Percentiles rank a stretch among this genome's conserved stretches.
phyloP scores from a whole-genome alignment of 2,113 vertebrate genomes.

The Conger conger region DNA sequence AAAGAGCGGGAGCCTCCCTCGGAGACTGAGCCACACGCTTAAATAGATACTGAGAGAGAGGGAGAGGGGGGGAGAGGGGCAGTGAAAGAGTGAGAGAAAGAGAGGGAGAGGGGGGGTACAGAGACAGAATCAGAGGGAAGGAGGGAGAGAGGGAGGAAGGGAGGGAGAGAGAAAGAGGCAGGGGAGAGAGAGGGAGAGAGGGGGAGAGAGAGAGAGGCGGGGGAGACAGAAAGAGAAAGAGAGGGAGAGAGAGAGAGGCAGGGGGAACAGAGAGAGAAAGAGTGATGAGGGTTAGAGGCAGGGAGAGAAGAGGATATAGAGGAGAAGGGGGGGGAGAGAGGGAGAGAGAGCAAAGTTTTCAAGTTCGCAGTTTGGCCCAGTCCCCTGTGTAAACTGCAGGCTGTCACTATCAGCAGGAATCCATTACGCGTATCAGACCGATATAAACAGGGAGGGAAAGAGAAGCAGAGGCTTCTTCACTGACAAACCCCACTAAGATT shows the following conservation, averaged over 20 bases:
- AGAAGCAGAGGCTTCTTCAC: neutral
- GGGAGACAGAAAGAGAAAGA: neutral
- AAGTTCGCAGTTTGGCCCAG: neutral
- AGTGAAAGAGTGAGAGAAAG: conserved; percentile 3
- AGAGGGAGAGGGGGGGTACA: neutral
- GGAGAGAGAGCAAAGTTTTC: conserved; percentile 3
- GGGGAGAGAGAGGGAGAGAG: neutral
- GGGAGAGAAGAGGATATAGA: neutral
- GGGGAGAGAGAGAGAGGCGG: neutral
- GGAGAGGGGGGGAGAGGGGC: conserved; percentile 19
- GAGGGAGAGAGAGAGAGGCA: neutral
- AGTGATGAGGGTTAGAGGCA: neutral
- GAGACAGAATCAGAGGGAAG: neutral
- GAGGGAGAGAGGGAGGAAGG: neutral
- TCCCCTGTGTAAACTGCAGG: neutral
- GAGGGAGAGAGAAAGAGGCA: neutral
- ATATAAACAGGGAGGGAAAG: neutral
- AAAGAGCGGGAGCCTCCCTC: conserved; percentile 55
- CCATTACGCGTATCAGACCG: neutral
- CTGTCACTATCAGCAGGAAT: neutral
- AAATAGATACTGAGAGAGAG: conserved; percentile 12
- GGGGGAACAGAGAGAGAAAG: neutral
- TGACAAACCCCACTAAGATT: no score
- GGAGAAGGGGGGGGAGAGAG: neutral
- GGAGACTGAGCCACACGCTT: conserved; percentile 48